These are phyloP conservation scores for Polyodon spathula DNA, from an alignment of 2,113 vertebrate genomes.

Conservation along the genomic window DNA sequence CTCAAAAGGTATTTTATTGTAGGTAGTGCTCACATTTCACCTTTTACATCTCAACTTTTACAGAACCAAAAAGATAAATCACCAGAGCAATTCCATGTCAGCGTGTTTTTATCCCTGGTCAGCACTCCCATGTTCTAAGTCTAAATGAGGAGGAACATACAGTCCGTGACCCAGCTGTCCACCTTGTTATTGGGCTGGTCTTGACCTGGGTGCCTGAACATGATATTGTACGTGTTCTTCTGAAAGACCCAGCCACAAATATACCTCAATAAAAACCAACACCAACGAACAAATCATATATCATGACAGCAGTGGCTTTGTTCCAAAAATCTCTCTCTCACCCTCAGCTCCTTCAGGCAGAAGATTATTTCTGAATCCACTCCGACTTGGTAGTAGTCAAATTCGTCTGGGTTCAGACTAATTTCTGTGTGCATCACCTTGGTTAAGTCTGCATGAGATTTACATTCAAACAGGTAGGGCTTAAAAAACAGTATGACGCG, in stretches of 20 bases:
- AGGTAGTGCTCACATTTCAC: no score
- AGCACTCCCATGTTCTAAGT: no score
- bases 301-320: constrained; percentile 19
- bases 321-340: constrained; percentile 45
- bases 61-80: no score
- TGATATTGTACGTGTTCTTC: constrained; percentile 21
- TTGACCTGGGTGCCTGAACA: constrained; percentile 24
- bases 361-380: constrained; percentile 80
- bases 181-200: neutral
- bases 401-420: constrained; percentile 72
- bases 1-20: no score
- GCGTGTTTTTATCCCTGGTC: no score
- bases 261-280: constrained; percentile 27
- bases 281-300: constrained; percentile 24
- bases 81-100: no score
- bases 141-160: constrained; percentile 11
- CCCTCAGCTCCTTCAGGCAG: constrained; percentile 90
- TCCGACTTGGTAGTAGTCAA: constrained; percentile 79
- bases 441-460: constrained; percentile 51
- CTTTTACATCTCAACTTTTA: no score
- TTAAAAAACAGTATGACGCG: no score
- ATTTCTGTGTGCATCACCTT: constrained; percentile 72
- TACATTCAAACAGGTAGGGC: neutral
- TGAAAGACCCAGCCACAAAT: constrained; percentile 27
- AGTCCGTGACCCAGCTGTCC: neutral